These are phyloP conservation scores for Anguilla rostrata DNA, from an alignment of 2,113 vertebrate species.

Conservation along the genomic window DNA sequence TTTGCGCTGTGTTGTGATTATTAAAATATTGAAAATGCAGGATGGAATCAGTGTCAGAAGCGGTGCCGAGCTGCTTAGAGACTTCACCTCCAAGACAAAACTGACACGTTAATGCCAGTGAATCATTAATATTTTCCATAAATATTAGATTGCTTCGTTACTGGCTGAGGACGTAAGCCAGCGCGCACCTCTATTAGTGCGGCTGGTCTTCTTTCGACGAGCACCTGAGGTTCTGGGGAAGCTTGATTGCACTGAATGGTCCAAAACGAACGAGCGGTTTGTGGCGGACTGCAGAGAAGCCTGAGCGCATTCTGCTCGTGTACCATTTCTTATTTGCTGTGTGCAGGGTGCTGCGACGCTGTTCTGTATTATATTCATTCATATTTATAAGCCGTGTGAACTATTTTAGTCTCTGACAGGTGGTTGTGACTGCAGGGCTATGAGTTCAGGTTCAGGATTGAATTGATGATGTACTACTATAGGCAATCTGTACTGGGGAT, in stretches of 20 bases:
- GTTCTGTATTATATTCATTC: background rate
- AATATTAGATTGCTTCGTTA: constrained; percentile 52
- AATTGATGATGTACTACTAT: background rate
- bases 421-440: background rate
- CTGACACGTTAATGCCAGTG: constrained; percentile 37
- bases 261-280: background rate
- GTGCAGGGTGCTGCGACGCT: background rate
- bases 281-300: background rate
- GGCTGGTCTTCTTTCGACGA: constrained; percentile 1
- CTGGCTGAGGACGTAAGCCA: constrained; percentile 13
- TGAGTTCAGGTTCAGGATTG: background rate
- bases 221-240: background rate
- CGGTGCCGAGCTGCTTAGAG: constrained; percentile 41
- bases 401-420: background rate
- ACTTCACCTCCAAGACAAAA: constrained; percentile 17
- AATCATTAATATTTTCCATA: constrained; percentile 62
- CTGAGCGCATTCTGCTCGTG: background rate
- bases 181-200: constrained; percentile 41
- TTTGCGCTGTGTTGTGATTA: background rate
- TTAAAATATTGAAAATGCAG: constrained; percentile 62
- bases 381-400: background rate
- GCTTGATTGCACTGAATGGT: background rate
- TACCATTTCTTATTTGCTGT: background rate
- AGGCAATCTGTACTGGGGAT: background rate
- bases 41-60: constrained; percentile 55